Evolutionary conservation across 2,113 vertebrate genomes (phyloP), one percentile per base, ranked within the genome.

Genomic region (Acrocephalus kingi): DNA sequence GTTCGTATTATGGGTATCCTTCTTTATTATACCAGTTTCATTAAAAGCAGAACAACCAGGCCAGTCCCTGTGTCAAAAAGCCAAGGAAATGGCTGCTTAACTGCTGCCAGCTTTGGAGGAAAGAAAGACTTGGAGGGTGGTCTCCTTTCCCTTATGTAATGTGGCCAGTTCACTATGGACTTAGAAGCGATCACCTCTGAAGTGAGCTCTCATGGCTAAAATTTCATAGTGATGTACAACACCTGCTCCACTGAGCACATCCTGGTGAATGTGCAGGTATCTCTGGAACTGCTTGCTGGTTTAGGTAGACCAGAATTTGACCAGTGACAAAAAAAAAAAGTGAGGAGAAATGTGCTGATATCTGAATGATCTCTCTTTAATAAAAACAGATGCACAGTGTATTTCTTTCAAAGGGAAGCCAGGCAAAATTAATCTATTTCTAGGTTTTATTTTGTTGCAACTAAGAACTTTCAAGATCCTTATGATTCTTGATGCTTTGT

Each of bases 101-200:
- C n/a, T 76, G 45, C 66, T 95, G 93, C 93, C 94, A 93, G 41
- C 66, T 87, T 92, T 3, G 64, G 58, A 78, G 77, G 66, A 62
- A 85, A 93, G n/a, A 91, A 89, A 87, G 88, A 64, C 87, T 81
- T 21, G 1, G 84, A 81, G 80, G 74, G 87, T 93, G 74, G 74
- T 71, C 91, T 89, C 41, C 24, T 78, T 78, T 84, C 28, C 30
- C n/a, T 87, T 89, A 64, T 7, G 23, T 51, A 48, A 82, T 72
- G 52, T 10, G 78, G 48, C 46, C 52, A 56, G 37, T 49, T 78
- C 77, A 55, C 72, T 0, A 0, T 27, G 35, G 51, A 48, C 23
- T 69, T 46, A 43, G 48, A 51, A 68, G 30, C 0, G 2, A 76
- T 66, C 25, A 66, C 31, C 77, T 87, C 69, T 24, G 33, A 72